These are phyloP conservation scores for Psettodes erumei DNA, from an alignment of 2,113 vertebrate species.

Conservation along the genomic window DNA sequence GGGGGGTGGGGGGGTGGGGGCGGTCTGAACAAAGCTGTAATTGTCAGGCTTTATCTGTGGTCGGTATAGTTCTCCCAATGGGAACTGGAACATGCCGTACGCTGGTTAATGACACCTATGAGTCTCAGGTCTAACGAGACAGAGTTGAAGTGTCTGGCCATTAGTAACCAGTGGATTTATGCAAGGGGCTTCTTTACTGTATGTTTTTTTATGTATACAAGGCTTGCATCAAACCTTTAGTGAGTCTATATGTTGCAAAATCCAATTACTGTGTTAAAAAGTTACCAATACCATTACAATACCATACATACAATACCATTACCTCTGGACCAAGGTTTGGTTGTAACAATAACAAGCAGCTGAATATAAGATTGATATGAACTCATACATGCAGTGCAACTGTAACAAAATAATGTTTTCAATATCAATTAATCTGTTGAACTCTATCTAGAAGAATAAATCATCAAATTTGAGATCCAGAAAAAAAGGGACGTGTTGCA, in stretches of 20 bases:
- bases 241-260: background rate
- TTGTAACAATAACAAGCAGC: background rate
- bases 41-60: slow-evolving; percentile 57
- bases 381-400: background rate
- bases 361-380: background rate
- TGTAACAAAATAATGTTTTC: background rate
- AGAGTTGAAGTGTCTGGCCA: background rate
- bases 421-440: background rate
- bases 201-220: background rate
- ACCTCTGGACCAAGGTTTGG: too few relatives aligned
- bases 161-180: background rate
- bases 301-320: too few relatives aligned
- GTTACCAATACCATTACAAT: too few relatives aligned
- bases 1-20: background rate
- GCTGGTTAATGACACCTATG: slow-evolving; percentile 32
- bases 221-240: background rate
- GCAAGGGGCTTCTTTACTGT: background rate
- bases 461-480: background rate
- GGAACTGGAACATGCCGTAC: slow-evolving; percentile 52
- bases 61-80: slow-evolving; percentile 29
- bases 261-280: background rate
- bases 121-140: slow-evolving; percentile 26
- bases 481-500: too few relatives aligned
- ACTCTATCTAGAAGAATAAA: too few relatives aligned
- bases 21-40: slow-evolving; percentile 52